A percentile compares a stretch with the other conserved stretches of the same genome.
phyloP scores from a whole-genome alignment of 2,797 vertebrate genomes.

The Poeciliopsis gracilis region DNA sequence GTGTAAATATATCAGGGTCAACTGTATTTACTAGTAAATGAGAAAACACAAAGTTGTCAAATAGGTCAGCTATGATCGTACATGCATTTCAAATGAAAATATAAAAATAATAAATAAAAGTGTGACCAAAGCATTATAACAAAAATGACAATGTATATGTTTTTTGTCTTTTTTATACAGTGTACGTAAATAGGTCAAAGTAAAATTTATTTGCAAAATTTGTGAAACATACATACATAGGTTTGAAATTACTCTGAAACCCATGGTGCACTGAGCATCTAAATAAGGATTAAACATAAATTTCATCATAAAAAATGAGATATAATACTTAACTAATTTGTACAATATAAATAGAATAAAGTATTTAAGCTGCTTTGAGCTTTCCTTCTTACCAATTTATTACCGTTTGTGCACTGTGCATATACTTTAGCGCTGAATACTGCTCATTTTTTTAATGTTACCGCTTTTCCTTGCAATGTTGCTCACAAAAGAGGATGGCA shows the following conservation, averaged over 20 bases:
- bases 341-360: too few species aligned
- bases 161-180: background rate
- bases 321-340: too few species aligned
- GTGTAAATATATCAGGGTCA: background rate
- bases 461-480: conserved; percentile 26
- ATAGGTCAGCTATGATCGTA: background rate
- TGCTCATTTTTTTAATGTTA: conserved; percentile 27
- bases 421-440: background rate
- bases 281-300: too few species aligned
- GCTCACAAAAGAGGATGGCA: conserved; percentile 50
- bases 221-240: too few species aligned
- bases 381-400: background rate
- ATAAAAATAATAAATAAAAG: background rate
- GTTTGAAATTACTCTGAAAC: too few species aligned
- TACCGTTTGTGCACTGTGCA: background rate
- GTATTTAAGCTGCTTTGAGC: conserved; percentile 6
- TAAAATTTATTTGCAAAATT: too few species aligned
- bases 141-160: background rate
- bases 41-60: background rate
- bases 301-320: too few species aligned
- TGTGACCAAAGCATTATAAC: background rate
- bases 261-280: too few species aligned
- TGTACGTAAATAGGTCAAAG: background rate
- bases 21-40: background rate
- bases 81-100: background rate